Base-by-base conservation (phyloP, 2,888 invertebrate genomes). In the Falcaria lacertinaria region DNA sequence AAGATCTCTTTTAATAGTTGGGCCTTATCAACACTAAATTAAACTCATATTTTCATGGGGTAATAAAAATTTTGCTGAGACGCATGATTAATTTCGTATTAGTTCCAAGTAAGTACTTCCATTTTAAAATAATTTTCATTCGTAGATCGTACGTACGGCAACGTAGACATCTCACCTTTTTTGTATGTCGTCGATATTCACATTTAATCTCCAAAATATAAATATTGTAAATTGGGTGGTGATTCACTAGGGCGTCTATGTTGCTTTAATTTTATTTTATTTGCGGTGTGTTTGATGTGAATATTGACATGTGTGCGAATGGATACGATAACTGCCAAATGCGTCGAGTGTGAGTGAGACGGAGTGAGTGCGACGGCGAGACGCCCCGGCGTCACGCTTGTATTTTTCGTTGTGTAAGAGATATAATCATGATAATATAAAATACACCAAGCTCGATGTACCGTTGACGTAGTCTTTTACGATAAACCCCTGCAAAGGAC, bases 321-420 rank as follows among this genome's bases (percentile, higher is more conserved):
- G 68, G 71, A 74, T 70, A 80, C 75, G 73, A 77, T 73, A 77
- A 87, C 85, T 89, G 89, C 89, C 89, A 88, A 89, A 88, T 80
- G 86, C 80, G 77, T 78, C 51, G 64, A 61, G 67, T 49, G 61
- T 50, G 63, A 51, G 58, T 45, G 55, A n/a, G n/a, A 44, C 45
- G 42, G 56, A 41, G 43, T 38, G 51, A 43, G 42, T 41, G 66
- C 44, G 47, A 33, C 39, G n/a, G n/a, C n/a, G n/a, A n/a, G n/a
- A n/a, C 44, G 15, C 53, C 37, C 41, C 45, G 50, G 47, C 35
- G 57, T 48, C 57, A 53, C n/a, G 64, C 52, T 54, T 54, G 63
- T 55, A 61, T 52, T 71, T 77, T 79, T 73, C 69, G 65, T 77
- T 79, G 78, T 77, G 65, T 83, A 83, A 81, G 77, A 79, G 70